Evolutionary conservation across 1,140 invertebrate species (phyloP).

Genomic region (Cyclargus thomasi): DNA sequence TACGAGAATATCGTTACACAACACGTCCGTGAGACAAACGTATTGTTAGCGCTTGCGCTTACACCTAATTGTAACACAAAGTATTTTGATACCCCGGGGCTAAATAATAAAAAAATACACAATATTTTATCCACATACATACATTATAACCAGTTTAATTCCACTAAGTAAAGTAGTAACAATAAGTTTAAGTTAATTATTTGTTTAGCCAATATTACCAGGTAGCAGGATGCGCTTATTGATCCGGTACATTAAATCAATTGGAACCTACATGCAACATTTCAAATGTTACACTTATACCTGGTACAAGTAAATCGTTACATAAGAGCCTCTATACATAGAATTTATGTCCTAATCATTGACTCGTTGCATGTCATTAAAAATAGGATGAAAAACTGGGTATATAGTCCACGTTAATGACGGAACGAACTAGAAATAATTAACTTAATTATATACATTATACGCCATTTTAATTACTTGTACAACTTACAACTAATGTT

Average conservation of each 20-base stretch:
- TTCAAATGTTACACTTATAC: no score
- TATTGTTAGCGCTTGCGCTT: conserved; percentile 10
- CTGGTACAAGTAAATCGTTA: no score
- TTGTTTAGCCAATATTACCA: no score
- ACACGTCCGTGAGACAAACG: conserved; percentile 9
- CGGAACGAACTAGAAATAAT: background rate
- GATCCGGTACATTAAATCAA: no score
- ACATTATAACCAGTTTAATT: no score
- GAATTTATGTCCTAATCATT: background rate
- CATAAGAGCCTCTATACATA: background rate
- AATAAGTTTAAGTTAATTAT: no score
- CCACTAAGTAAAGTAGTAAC: no score
- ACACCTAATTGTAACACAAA: conserved; percentile 12
- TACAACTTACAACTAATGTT: background rate
- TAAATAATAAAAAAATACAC: no score
- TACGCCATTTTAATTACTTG: background rate
- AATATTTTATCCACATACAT: no score
- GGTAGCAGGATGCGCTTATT: no score
- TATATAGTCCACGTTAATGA: background rate
- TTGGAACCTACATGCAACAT: no score
- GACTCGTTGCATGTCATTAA: background rate
- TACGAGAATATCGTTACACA: conserved; percentile 13
- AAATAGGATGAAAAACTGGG: background rate
- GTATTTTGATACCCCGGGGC: no score
- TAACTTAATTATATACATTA: background rate